Base-by-base conservation (phyloP, 2,113 vertebrate genomes). In the Muntiacus muntjak region DNA sequence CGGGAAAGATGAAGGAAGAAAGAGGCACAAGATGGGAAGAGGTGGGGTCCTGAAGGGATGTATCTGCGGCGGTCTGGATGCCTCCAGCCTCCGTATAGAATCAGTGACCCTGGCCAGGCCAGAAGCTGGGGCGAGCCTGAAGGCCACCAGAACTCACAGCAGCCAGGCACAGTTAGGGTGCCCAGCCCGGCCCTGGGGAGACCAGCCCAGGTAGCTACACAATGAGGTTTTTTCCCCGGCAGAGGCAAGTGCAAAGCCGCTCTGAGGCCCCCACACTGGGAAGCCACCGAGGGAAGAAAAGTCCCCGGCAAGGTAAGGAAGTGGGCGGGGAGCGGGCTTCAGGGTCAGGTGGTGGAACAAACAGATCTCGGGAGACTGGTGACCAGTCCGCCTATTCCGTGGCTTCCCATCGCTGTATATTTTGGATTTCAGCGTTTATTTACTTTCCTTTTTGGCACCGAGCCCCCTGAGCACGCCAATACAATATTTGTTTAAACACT, bases 341-440 rank as follows among this genome's bases (percentile, higher is more conserved):
- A 33, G 97, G 74, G 62, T 81, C 97, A 98, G 96, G 98, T 95
- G 98, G 96, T 97, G 96, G 93, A 98, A 97, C 92, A 98, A 98
- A 98, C 97, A 98, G 92, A 97, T 95, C 96, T 98, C 98, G 91
- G 97, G 81, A 81, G 62, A 86, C 97, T 92, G 93, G 74, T 8
- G 98, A 97, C 97, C 97, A 98, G 98, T 98, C 98, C 91, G 96
- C 97, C 98, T 97, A 96, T 98, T 96, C 74, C 97, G 89, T 83
- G 6, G 78, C 96, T 95, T 87, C 92, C 94, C 94, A 86, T 95
- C 89, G 97, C 98, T 99, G 99, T 99, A 98, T 99, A 99, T 99
- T 99, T 99, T 99, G 98, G 98, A 98, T 99, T 99, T 99, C 98
- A 98, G 76, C 95, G 97, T 98, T 99, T 99, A 99, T 99, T 99